These are phyloP conservation scores for Leptinotarsa lineolata DNA, from an alignment of 1,140 invertebrate genomes.

Conservation along the genomic window DNA sequence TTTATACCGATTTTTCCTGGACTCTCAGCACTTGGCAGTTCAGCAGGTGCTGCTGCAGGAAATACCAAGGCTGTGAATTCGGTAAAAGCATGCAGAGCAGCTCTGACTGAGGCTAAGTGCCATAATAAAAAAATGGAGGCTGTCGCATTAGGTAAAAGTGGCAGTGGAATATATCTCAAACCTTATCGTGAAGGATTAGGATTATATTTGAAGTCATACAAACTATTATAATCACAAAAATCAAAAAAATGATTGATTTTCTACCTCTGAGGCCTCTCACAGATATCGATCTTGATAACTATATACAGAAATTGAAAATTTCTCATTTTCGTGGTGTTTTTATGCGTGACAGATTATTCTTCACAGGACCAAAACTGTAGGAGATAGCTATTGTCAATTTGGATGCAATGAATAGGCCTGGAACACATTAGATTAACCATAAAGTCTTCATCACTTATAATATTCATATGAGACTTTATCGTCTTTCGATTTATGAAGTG, in stretches of 20 bases:
- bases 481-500: too few species aligned
- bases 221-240: too few species aligned
- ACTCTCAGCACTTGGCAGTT: slow-evolving; percentile 48
- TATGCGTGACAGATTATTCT: slow-evolving; percentile 50
- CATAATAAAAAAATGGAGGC: slow-evolving; percentile 53
- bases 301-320: slow-evolving; percentile 38
- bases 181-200: slow-evolving; percentile 27
- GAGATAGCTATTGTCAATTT: slow-evolving; percentile 53
- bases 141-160: slow-evolving; percentile 46
- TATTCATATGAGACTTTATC: too few species aligned
- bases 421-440: slow-evolving; percentile 56
- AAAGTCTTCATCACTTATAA: too few species aligned
- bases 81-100: slow-evolving; percentile 40
- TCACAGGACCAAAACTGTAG: slow-evolving; percentile 29
- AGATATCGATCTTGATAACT: slow-evolving; percentile 42
- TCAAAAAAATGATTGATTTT: slow-evolving; percentile 41
- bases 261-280: slow-evolving; percentile 42
- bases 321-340: slow-evolving; percentile 52
- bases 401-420: slow-evolving; percentile 43
- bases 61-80: slow-evolving; percentile 50
- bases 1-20: slow-evolving; percentile 44
- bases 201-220: neutral
- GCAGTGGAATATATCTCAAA: slow-evolving; percentile 48
- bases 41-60: slow-evolving; percentile 46
- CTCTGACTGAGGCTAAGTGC: slow-evolving; percentile 46